Base-by-base conservation (phyloP, 2,888 invertebrate genomes). In the Synergus japonicus region DNA sequence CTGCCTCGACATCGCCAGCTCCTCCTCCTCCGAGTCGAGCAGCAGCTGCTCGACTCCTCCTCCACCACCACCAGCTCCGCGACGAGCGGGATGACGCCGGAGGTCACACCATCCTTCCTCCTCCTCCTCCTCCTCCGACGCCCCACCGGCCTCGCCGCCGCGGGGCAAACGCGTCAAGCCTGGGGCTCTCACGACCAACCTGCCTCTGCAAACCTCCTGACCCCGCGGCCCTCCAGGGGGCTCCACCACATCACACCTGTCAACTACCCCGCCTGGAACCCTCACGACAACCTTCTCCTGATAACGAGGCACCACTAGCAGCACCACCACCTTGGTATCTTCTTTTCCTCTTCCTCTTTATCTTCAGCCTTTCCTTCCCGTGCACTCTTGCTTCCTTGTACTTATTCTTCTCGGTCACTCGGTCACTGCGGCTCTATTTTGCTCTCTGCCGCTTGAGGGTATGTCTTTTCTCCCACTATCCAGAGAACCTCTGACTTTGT, bases 81-180 rank as follows among this genome's bases (percentile, higher is more conserved):
- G 86, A 84, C 88, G 88, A 85, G 86, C 87, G 87, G 88, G 91
- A 89, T 89, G 87, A 87, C 90, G 90, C 86, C 89, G 89, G 84
- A 87, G 88, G 90, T 91, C 92, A 91, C 90, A 90, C 92, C 91
- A 91, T 90, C 88, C 88, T 89, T 87, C 88, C 83, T 89, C 90
- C 85, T 86, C 88, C 84, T 90, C 90, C 84, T 87, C 89, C 84
- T 90, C 90, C 86, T 87, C 89, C 84, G 89, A 87, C 88, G 88
- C 89, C 80, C 88, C 88, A 88, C 93, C 93, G 93, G 93, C 93
- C 93, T 94, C 94, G 93, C 94, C 93, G 93, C 86, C 89, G 83
- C 90, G 90, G 86, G 89, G 87, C 89, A 86, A 85, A 81, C 89
- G 88, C 84, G 85, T 86, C 84, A 88, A 88, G 85, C 88, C 90